Base-by-base conservation (phyloP, 2,113 vertebrate species). In the Peucedramus taeniatus region DNA sequence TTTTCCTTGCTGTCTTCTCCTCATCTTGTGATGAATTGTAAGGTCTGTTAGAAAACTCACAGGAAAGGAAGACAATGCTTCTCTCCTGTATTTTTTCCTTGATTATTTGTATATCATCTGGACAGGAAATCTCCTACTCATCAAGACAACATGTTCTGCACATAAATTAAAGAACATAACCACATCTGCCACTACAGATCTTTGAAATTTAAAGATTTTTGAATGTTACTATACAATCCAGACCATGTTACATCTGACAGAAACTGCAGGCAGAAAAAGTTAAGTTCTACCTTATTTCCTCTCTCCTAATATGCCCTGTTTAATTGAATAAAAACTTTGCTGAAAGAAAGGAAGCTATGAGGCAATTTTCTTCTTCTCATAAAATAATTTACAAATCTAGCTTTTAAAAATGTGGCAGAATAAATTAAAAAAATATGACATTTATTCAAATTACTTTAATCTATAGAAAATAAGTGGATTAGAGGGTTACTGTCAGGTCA, bases 391-490 rank as follows among this genome's bases (percentile, higher is more conserved):
- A 28, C 64, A 27, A 37, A 18, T 49, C 5, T 51, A 59, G 5
- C 5, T 61, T 81, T 87, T 65, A 65, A 70, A 93, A 78, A 56
- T 39, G 7, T 75, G 63, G 0, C 42, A 75, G 65, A 23, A 19
- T 53, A 65, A 83, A 74, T 72, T 2, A 65, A 65, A 66, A 27
- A 89, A 87, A 72, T 57, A 61, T 22, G 26, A 54, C 10, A 51
- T 50, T 84, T 84, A 56, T 89, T 87, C 42, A 87, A 68, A 78
- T 39, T 2, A 60, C 24, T 39, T 81, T 54, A 59, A 45, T 47
- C 19, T 87, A 85, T 82, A 87, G 69, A 87, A 81, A 84, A 54
- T 70, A 89, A 83, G n/a, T 72, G 57, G 57, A 91, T 95, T 91
- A 91, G 45, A 76, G 28, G 9, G 61, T 72, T 89, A 54, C 54